Conservation (phyloP, 2,797 vertebrate species). For the Apogon talboti region DNA sequence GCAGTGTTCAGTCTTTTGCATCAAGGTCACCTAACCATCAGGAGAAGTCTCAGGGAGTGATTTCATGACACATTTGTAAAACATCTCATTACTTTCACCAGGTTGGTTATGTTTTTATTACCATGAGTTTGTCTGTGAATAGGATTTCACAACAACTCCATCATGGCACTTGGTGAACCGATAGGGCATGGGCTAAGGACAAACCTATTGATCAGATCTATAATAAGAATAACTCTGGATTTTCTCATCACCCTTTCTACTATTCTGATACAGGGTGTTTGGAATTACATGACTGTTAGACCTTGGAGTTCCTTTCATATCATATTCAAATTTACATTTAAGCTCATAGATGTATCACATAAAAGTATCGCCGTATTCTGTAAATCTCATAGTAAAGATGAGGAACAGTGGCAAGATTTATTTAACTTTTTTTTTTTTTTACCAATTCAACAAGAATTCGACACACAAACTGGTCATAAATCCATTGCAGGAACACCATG, state of each 20-base stretch:
- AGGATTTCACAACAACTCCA: too few relatives aligned
- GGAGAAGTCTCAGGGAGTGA: constrained; percentile 35
- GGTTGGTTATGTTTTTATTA: too few relatives aligned
- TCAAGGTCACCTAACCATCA: constrained; percentile 52
- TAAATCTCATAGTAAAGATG: constrained; percentile 28
- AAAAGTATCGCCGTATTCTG: constrained; percentile 30
- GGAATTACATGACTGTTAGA: too few relatives aligned
- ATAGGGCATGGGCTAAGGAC: too few relatives aligned
- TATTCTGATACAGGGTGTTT: too few relatives aligned
- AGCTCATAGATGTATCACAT: neutral
- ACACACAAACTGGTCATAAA: constrained; percentile 56
- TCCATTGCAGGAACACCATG: constrained; percentile 51
- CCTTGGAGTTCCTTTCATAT: too few relatives aligned
- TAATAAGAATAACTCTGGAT: too few relatives aligned
- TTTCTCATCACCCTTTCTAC: too few relatives aligned
- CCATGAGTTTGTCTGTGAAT: too few relatives aligned
- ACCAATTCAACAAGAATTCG: constrained; percentile 63
- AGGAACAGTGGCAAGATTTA: constrained; percentile 25
- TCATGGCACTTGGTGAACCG: too few relatives aligned
- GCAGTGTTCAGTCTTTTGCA: constrained; percentile 45
- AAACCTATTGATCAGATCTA: too few relatives aligned
- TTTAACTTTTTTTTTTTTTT: constrained; percentile 42
- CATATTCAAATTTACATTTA: neutral
- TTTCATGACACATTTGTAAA: constrained; percentile 55
- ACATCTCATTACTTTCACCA: too few relatives aligned